Base-by-base conservation (phyloP, 2,797 vertebrate genomes). In the Gymnocypris eckloni region DNA sequence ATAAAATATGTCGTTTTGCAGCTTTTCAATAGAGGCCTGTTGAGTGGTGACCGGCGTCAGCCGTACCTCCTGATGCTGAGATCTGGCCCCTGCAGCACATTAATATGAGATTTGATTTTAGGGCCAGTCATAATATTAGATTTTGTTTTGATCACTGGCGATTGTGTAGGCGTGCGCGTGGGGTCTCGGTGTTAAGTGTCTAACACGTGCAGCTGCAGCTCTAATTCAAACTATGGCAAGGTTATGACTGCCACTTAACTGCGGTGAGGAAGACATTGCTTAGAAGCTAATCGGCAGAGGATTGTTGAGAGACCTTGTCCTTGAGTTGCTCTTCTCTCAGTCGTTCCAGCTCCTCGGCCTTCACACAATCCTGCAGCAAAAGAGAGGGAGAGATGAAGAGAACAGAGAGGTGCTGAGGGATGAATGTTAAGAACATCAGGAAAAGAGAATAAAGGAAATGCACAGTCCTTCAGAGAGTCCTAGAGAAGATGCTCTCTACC, bases 291-390 rank as follows among this genome's bases (percentile, higher is more conserved):
- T 81, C 79, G 56, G 43, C 71, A 83, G 28, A 37, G 45, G 37
- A 71, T 66, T 77, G 72, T 37, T 43, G 70, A 80, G 59, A 87
- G 84, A 89, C 88, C 89, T 91, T 88, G 88, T 91, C 90, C 87
- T 92, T 91, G 67, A 93, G 80, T 43, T 71, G 88, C 56, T 91
- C 82, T 41, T 83, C 84, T 67, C 86, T 81, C 87, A 88, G 89
- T 73, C 72, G 86, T 71, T 90, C 86, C 39, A 87, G 80, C 86
- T 91, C 86, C 79, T 89, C 88, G 0, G 82, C 66, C 73, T 85
- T 72, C 50, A 83, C 73, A 54, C 81, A 86, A 67, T 92, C 84
- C 86, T 88, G 71, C 54, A 87, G 16, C 22, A 37, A 82, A 20
- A 71, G 10, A 73, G 43, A 85, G 48, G 79, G 61, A 86, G 18